These are phyloP conservation scores for Lycaena phlaeas DNA, from an alignment of 2,888 invertebrate genomes.

Conservation along the genomic window DNA sequence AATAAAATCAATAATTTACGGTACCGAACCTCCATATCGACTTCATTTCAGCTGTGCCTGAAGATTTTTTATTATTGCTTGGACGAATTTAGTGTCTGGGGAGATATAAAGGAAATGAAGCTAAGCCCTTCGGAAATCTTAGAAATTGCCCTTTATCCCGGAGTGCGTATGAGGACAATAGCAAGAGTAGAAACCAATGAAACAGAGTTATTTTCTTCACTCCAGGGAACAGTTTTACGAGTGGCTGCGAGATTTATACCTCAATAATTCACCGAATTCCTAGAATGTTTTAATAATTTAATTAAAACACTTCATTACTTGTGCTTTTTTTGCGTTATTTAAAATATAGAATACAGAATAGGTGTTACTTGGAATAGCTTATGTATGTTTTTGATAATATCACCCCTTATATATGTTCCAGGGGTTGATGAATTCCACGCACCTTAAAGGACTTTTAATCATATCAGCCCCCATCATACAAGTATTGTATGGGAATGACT, in stretches of 20 bases:
- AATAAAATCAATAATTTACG: conserved; percentile 26
- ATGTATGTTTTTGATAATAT: no score
- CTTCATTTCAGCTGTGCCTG: conserved; percentile 55
- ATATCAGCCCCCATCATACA: no score
- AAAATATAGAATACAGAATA: no score
- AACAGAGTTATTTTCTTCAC: conserved; percentile 50
- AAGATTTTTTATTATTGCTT: conserved; percentile 68
- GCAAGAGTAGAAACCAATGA: conserved; percentile 52
- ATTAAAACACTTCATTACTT: conserved; percentile 7
- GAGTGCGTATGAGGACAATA: conserved; percentile 66
- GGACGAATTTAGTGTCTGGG: conserved; percentile 71
- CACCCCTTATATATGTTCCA: no score
- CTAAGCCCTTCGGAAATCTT: conserved; percentile 72
- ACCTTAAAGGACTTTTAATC: no score
- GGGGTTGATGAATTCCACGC: no score
- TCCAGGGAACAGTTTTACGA: conserved; percentile 63
- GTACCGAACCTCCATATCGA: conserved; percentile 21
- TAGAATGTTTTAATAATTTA: conserved; percentile 45
- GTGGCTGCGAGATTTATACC: conserved; percentile 56
- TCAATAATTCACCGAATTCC: conserved; percentile 43
- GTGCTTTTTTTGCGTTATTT: no score
- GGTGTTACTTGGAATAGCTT: no score
- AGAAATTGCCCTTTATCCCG: conserved; percentile 66
- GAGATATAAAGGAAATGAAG: conserved; percentile 73
- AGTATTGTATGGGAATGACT: no score